Evolutionary conservation across 2,888 invertebrate genomes (phyloP), one percentile per base, ranked within the genome.

Genomic region (Acrocyrtus sp.): DNA sequence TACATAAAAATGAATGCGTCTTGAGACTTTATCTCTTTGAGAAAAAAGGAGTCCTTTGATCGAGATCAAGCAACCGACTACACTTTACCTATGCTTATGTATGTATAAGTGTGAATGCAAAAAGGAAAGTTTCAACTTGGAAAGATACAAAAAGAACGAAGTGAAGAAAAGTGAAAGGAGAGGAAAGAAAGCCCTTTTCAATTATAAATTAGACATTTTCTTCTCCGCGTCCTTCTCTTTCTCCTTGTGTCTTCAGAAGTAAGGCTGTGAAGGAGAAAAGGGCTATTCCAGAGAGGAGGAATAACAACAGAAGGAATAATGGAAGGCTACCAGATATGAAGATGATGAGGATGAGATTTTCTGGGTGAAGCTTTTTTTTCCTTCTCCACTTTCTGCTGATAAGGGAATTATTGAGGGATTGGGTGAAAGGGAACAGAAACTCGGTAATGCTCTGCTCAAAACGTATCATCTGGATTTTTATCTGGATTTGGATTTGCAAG

Each of bases 141-240:
- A 21, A 53, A 54, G 63, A 29, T 27, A 63, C 29, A 63, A 8
- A 63, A 63, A 54, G 54, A 17, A 26, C 29, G 17, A 27, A 53
- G 17, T 4, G 27, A 26, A 24, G 53, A 53, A 63, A 45, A 50
- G 61, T 61, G 50, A 61, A n/a, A n/a, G n/a, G n/a, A n/a, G n/a
- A n/a, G 56, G 19, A 54, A 54, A 62, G 48, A 62, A 62, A 22
- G 51, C 45, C 50, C 63, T 54, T 63, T 63, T 63, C 63, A 53
- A 63, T 63, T 63, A 63, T 63, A 63, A 63, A 63, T 63, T 63
- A 63, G 63, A 63, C 63, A 19, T 41, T 34, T 62, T n/a, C n/a
- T n/a, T n/a, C n/a, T n/a, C n/a, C n/a, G n/a, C n/a, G n/a, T n/a
- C n/a, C 63, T 63, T 61, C 29, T 48, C 39, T 39, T 61, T 34